A percentile compares a stretch with the other conserved stretches of the same genome.
phyloP scores from a whole-genome alignment of 2,888 invertebrate genomes.

The Mythimna lalbum region DNA sequence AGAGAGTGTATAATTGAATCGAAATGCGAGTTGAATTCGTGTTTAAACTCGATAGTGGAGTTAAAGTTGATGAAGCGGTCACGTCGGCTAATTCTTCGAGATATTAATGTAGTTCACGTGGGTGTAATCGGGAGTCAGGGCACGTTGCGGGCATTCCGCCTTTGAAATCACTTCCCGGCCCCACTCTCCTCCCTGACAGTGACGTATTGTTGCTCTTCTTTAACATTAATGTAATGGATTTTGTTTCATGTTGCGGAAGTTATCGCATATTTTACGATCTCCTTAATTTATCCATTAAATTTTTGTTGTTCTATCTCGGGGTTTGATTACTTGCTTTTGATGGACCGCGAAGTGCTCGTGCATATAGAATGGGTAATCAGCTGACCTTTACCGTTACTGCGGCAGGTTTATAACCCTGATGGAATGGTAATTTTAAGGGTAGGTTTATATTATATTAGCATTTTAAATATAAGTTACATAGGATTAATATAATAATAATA shows the following conservation, averaged over 20 bases:
- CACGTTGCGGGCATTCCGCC: slow-evolving; percentile 87
- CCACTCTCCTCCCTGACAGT: slow-evolving; percentile 84
- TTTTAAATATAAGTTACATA: not conserved
- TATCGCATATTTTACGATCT: slow-evolving; percentile 83
- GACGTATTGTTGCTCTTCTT: slow-evolving; percentile 89
- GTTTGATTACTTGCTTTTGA: slow-evolving; percentile 43
- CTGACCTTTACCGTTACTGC: slow-evolving; percentile 11
- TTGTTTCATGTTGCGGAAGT: slow-evolving; percentile 86
- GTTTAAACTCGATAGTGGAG: slow-evolving; percentile 68
- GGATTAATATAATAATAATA: not conserved
- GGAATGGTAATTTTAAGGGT: slow-evolving; percentile 20
- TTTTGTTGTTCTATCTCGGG: slow-evolving; percentile 62
- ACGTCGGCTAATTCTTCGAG: slow-evolving; percentile 83
- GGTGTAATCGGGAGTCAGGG: slow-evolving; percentile 79
- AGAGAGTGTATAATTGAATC: slow-evolving; percentile 53
- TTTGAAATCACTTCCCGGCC: slow-evolving; percentile 88
- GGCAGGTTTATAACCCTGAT: slow-evolving; percentile 12
- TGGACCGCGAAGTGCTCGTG: slow-evolving; percentile 38
- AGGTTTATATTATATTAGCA: not conserved
- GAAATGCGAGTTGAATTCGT: slow-evolving; percentile 48
- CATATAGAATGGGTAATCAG: slow-evolving; percentile 37
- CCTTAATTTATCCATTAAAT: slow-evolving; percentile 73
- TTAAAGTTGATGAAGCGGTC: slow-evolving; percentile 74
- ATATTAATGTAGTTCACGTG: slow-evolving; percentile 85
- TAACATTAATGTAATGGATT: slow-evolving; percentile 89